These are phyloP conservation scores for Bembecia ichneumoniformis DNA, from an alignment of 2,888 invertebrate species.

Conservation along the genomic window DNA sequence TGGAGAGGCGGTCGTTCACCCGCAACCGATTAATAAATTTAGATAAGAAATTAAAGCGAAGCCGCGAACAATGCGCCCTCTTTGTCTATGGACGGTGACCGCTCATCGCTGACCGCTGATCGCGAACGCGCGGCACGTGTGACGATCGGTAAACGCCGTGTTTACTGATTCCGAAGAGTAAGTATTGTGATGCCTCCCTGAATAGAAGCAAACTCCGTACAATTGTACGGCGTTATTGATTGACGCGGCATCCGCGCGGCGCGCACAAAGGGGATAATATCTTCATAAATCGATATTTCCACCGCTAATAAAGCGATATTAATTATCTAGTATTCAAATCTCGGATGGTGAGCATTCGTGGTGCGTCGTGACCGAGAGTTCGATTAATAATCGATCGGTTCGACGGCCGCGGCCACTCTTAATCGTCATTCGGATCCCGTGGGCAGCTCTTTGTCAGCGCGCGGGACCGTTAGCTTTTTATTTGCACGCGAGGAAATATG, in stretches of 20 bases:
- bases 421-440: conserved; percentile 43
- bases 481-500: not conserved
- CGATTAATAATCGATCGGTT: conserved; percentile 21
- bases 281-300: conserved; percentile 65
- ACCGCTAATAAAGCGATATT: conserved; percentile 69
- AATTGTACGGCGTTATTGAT: conserved; percentile 22
- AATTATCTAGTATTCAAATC: conserved; percentile 72
- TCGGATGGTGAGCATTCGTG: conserved; percentile 49
- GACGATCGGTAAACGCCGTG: conserved; percentile 3
- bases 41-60: conserved; percentile 49
- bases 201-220: too few species aligned
- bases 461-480: not conserved
- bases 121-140: conserved; percentile 1
- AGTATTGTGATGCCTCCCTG: too few species aligned
- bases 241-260: conserved; percentile 25
- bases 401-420: conserved; percentile 32
- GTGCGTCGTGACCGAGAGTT: conserved; percentile 42
- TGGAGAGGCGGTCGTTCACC: conserved; percentile 13
- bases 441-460: conserved; percentile 17
- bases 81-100: conserved; percentile 17
- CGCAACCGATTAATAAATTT: conserved; percentile 43
- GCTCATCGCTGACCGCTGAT: not conserved
- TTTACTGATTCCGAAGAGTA: not conserved
- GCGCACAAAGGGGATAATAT: conserved; percentile 57
- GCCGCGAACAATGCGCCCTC: conserved; percentile 27